A percentile compares a stretch with the other conserved stretches of the same genome.
These are phyloP conservation scores for Ophonus ardosiacus DNA, from an alignment of 2,888 invertebrate genomes.

Conservation along the genomic window DNA sequence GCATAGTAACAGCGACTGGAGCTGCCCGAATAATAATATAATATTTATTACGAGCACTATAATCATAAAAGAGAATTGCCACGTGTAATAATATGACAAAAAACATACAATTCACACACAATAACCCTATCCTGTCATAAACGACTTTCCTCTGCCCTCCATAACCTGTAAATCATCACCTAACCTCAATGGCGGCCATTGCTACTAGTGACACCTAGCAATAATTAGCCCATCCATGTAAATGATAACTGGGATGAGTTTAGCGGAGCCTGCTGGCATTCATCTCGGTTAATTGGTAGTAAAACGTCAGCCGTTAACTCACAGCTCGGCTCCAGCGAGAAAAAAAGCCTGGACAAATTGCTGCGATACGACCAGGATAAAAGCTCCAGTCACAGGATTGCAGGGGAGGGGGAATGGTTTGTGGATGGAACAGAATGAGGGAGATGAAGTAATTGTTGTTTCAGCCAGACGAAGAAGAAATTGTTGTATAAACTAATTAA, in stretches of 20 bases:
- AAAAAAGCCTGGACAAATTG: constrained; percentile 58
- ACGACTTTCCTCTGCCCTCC: neutral
- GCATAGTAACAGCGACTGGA: too few species aligned
- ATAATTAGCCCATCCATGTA: constrained; percentile 2
- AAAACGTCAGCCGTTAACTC: constrained; percentile 55
- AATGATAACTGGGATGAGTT: neutral
- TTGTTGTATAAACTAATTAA: too few species aligned
- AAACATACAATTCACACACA: neutral
- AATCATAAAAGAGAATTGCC: too few species aligned
- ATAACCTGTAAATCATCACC: neutral
- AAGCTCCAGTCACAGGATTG: constrained; percentile 9
- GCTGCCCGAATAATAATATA: too few species aligned
- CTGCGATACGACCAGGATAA: constrained; percentile 42
- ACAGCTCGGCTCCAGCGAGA: constrained; percentile 15
- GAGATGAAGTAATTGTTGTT: too few species aligned
- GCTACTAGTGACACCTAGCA: neutral
- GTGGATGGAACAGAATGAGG: neutral
- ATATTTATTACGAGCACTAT: too few species aligned
- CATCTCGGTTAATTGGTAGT: constrained; percentile 59
- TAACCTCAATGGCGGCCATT: neutral
- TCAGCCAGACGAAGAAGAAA: too few species aligned
- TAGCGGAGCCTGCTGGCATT: constrained; percentile 2
- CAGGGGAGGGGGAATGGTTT: neutral
- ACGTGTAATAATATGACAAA: too few species aligned
- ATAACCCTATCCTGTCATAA: neutral